A percentile compares a stretch with the other conserved stretches of the same genome.
Conservation (phyloP, 2,888 invertebrate species). For the Strigamia transsilvanica region DNA sequence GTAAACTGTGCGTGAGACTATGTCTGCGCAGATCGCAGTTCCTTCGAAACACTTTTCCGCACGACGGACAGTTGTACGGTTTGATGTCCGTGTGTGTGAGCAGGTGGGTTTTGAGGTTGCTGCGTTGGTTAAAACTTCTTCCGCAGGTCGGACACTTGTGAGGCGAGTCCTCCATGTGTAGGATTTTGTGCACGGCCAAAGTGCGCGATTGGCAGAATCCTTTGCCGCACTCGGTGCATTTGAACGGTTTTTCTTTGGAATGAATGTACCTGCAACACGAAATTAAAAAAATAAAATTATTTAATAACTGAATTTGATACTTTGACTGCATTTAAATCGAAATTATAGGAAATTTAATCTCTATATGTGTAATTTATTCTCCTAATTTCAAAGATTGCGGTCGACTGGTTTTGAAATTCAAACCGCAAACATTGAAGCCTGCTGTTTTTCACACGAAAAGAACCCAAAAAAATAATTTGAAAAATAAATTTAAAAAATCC, state of each 20-base stretch:
- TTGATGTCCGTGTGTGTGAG: constrained; percentile 91
- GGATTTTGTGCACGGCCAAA: constrained; percentile 91
- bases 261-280: constrained; percentile 85
- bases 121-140: constrained; percentile 90
- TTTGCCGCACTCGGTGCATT: constrained; percentile 94
- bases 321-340: too few relatives aligned
- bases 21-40: constrained; percentile 91
- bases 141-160: constrained; percentile 93
- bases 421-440: too few relatives aligned
- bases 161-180: constrained; percentile 93
- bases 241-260: constrained; percentile 98
- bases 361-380: too few relatives aligned
- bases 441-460: too few relatives aligned
- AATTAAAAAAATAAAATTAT: too few relatives aligned
- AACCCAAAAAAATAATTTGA: too few relatives aligned
- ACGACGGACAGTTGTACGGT: constrained; percentile 87
- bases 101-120: constrained; percentile 89
- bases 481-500: too few relatives aligned
- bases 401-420: too few relatives aligned
- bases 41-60: constrained; percentile 89
- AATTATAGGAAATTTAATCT: too few relatives aligned
- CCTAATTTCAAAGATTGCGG: too few relatives aligned
- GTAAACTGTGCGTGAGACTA: constrained; percentile 87
- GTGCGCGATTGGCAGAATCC: constrained; percentile 98
- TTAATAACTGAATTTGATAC: too few relatives aligned